Base-by-base conservation (phyloP, 2,888 invertebrate genomes). In the Amphipyra berbera region DNA sequence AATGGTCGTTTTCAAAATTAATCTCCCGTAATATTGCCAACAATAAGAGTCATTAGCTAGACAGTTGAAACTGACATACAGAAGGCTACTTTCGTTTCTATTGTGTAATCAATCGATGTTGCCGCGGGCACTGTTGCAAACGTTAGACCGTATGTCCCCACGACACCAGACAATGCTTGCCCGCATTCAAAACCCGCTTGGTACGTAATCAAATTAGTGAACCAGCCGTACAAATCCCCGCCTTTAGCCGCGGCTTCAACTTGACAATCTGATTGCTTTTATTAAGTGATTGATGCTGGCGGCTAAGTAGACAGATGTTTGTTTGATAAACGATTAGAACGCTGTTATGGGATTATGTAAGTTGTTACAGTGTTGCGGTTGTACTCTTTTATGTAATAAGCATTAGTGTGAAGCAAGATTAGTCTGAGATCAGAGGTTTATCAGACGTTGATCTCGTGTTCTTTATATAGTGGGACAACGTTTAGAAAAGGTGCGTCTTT, bases 141-240 rank as follows among this genome's bases (percentile, higher is more conserved):
- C 61, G 46, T 48, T 56, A 52, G 44, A 44, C 46, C 47, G 44
- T 57, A 42, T 62, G 66, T 62, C 77, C 60, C 59, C 54, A 65
- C 64, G 47, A 58, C 40, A 37, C 45, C 58, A 61, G 45, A 70
- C 61, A 67, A 72, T 73, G 49, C 56, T 55, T 55, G 65, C 83
- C 82, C 85, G 86, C 83, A 84, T 85, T 74, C 53, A 57, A 73
- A 78, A 78, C 70, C 68, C 62, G 68, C 68, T 76, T 74, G 68
- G 55, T 67, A 68, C 68, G 72, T 82, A 84, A 87, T 87, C 79
- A 79, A 81, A 82, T 86, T 83, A 86, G 74, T 79, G 56, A 65
- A 37, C 49, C 54, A 40, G 15, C 33, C 41, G 30, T 45, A 61
- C 55, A 62, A 76, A 71, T 62, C 55, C 68, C 60, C 48, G 50